Conservation (phyloP, 2,888 invertebrate species). For the Leucophora obtusa region DNA sequence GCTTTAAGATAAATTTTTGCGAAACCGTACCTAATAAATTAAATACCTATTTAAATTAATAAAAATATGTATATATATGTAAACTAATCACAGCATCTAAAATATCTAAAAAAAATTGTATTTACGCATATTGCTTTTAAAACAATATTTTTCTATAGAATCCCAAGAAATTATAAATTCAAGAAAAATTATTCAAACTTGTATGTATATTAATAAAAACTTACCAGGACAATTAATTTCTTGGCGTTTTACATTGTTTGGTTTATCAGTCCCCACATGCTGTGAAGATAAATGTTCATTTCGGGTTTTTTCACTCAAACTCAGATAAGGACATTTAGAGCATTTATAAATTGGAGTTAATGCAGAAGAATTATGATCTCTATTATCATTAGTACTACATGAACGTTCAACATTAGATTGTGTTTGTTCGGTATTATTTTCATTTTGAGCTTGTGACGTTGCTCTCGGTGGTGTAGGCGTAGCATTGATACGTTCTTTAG, state of each 20-base stretch:
- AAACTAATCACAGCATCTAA: no score
- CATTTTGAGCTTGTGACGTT: constrained; percentile 31
- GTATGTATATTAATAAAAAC: neutral
- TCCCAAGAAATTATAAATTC: no score
- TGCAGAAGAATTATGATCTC: constrained; percentile 4
- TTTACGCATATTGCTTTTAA: no score
- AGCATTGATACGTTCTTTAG: constrained; percentile 72
- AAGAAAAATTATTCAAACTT: no score
- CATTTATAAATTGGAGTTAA: constrained; percentile 70
- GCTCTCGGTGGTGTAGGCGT: constrained; percentile 73
- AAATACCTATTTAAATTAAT: no score
- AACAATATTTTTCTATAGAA: no score
- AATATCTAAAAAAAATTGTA: no score
- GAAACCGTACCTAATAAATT: no score
- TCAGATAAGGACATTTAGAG: constrained; percentile 73
- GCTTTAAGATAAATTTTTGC: no score
- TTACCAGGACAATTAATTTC: constrained; percentile 82
- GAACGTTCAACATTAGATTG: constrained; percentile 7
- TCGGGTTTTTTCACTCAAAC: constrained; percentile 67
- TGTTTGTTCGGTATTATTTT: constrained; percentile 37
- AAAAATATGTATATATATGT: no score
- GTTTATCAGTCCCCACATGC: constrained; percentile 56
- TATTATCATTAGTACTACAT: constrained; percentile 19
- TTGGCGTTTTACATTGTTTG: constrained; percentile 6
- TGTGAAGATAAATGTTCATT: constrained; percentile 57